Percentiles rank a stretch among this genome's conserved stretches.
Conservation (phyloP, 2,113 vertebrate species). For the Pelvicachromis taeniatus region DNA sequence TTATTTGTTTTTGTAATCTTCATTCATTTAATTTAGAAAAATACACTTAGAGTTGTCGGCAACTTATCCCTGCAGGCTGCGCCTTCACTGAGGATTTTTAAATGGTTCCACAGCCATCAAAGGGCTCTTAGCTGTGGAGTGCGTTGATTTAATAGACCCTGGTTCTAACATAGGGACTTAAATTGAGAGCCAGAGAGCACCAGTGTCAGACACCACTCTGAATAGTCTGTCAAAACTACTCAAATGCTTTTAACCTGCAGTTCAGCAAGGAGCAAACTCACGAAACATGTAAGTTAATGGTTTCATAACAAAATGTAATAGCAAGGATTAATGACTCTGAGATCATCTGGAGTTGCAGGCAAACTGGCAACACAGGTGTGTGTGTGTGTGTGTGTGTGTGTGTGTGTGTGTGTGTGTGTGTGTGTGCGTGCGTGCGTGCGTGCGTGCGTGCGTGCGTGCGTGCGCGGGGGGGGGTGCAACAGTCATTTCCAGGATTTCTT, state of each 20-base stretch:
- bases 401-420: not conserved
- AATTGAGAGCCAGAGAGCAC: not conserved
- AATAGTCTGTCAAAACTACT: not conserved
- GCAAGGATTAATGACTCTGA: constrained; percentile 22
- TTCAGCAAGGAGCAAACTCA: not conserved
- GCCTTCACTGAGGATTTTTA: not conserved
- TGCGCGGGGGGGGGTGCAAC: no score
- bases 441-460: not conserved
- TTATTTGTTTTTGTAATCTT: not conserved
- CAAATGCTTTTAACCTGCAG: constrained; percentile 4
- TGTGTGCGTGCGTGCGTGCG: not conserved
- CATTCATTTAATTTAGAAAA: not conserved
- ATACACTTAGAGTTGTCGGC: not conserved
- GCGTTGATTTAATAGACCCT: constrained; percentile 12
- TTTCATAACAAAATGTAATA: not conserved
- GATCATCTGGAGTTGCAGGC: not conserved
- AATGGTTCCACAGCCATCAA: not conserved
- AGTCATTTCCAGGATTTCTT: constrained; percentile 24
- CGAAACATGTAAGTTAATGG: not conserved
- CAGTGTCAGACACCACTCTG: not conserved
- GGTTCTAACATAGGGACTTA: not conserved
- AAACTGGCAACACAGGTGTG: not conserved
- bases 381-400: not conserved
- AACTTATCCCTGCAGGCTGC: not conserved
- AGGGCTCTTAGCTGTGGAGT: not conserved